A percentile compares a stretch with the other conserved stretches of the same genome.
phyloP scores from a whole-genome alignment of 2,797 vertebrate species.

The Chromis chromis region DNA sequence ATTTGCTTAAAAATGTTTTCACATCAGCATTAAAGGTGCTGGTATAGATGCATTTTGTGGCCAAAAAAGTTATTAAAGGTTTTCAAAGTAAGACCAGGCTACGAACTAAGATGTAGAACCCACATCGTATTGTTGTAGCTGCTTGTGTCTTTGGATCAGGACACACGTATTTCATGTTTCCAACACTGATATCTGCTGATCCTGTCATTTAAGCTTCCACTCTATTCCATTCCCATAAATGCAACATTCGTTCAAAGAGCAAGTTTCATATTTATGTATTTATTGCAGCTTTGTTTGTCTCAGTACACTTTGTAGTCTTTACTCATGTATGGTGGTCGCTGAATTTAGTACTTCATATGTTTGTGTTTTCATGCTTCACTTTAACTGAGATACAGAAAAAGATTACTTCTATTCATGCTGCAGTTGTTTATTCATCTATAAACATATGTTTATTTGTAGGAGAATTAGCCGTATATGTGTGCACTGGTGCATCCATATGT shows the following conservation, averaged over 20 bases:
- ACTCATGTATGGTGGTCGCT: neutral
- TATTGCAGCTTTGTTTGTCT: neutral
- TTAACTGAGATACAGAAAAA: neutral
- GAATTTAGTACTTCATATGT: neutral
- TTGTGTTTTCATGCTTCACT: neutral
- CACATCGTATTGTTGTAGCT: neutral
- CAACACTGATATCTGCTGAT: neutral
- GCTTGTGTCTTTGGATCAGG: neutral
- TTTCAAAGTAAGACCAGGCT: too few relatives aligned
- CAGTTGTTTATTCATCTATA: constrained; percentile 30
- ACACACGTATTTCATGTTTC: neutral
- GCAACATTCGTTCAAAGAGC: neutral
- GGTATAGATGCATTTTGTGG: too few relatives aligned
- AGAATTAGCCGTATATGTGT: neutral
- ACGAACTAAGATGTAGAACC: neutral
- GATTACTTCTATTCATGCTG: neutral
- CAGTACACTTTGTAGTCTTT: neutral
- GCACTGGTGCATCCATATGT: constrained; percentile 16
- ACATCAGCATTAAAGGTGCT: too few relatives aligned
- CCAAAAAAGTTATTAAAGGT: too few relatives aligned
- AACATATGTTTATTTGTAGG: constrained; percentile 30
- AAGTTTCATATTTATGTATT: neutral
- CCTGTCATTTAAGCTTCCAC: neutral
- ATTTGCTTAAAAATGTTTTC: too few relatives aligned
- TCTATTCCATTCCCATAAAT: neutral